These are phyloP conservation scores for Drosophila funebris DNA, from an alignment of 1,140 invertebrate genomes.

Conservation along the genomic window DNA sequence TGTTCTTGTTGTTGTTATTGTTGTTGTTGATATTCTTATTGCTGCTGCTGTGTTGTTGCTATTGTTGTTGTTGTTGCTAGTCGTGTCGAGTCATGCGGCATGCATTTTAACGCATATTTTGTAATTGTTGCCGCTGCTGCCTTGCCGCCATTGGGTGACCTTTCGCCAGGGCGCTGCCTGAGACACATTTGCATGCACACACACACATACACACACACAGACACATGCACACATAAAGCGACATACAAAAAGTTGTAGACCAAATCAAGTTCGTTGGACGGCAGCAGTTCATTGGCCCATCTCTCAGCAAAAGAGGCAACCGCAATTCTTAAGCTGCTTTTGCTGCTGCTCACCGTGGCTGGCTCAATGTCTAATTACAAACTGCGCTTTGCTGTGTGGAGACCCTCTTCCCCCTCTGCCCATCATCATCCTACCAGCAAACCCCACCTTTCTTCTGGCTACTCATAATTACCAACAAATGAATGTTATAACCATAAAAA, in stretches of 20 bases:
- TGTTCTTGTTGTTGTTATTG: slow-evolving; percentile 30
- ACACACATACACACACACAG: slow-evolving; percentile 6
- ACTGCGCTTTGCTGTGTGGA: slow-evolving; percentile 64
- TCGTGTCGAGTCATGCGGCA: slow-evolving; percentile 77
- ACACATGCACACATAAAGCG: background rate
- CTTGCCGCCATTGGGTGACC: slow-evolving; percentile 56
- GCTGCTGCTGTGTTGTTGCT: background rate
- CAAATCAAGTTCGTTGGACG: slow-evolving; percentile 78
- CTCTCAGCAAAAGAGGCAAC: slow-evolving; percentile 21
- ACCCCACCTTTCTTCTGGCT: background rate
- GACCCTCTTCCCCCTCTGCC: background rate
- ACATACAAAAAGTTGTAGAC: slow-evolving; percentile 46
- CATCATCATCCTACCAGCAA: background rate
- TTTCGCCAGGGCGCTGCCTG: slow-evolving; percentile 60
- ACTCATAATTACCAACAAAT: slow-evolving; percentile 80
- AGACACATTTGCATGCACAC: slow-evolving; percentile 71
- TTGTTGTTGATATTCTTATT: background rate
- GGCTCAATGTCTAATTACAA: slow-evolving; percentile 78
- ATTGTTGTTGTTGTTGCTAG: slow-evolving; percentile 30
- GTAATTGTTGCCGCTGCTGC: slow-evolving; percentile 70
- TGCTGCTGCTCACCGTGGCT: slow-evolving; percentile 34
- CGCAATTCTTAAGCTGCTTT: slow-evolving; percentile 51
- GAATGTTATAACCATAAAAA: slow-evolving; percentile 81
- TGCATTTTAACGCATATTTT: slow-evolving; percentile 82
- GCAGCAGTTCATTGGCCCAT: slow-evolving; percentile 68